Evolutionary conservation across 2,797 vertebrate genomes (phyloP), one percentile per base, ranked within the genome.

Genomic region (Tragopan temminckii): DNA sequence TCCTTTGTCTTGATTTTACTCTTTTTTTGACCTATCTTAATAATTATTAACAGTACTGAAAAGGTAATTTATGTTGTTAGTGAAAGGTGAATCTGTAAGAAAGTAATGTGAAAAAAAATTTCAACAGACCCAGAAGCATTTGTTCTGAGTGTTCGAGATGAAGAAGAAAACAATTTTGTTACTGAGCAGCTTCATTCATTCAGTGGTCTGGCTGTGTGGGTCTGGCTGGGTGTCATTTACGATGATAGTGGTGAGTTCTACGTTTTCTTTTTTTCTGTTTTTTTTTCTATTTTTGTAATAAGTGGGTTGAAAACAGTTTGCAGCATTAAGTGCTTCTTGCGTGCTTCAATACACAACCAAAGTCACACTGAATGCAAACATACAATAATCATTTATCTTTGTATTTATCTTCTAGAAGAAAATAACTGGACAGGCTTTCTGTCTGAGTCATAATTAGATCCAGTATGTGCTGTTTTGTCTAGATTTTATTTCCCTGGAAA

Each of bases 101-200:
- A 58, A 71, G 13, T 84, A 74, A 77, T 35, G 40, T 50, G 74
- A 48, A 45, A 58, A 75, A 91, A 53, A 50, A 4, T 74, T 95
- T 94, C 87, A 72, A 97, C 97, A 99, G 99, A 99, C 95, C 53
- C 93, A 2, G 93, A 97, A n/a, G 98, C 99, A 20, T 97, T 98
- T 77, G 96, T 99, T 96, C 96, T 99, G 36, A 99, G 95, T 29
- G 98, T 99, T 96, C 97, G 98, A 88, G 97, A 99, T 90, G 98
- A 97, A 71, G 96, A 98, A 35, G 99, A 99, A 96, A 99, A 99
- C 53, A 79, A 97, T 48, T 99, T 99, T 69, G 97, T 99, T 83
- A 97, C 61, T 72, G 96, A 98, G 53, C 98, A 99, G 72, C 98
- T 99, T 57, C 45, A 92, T 27, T 97, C 98, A 1, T 99, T 98